Conservation (phyloP, 2,888 invertebrate species). For the Acleris holmiana region DNA sequence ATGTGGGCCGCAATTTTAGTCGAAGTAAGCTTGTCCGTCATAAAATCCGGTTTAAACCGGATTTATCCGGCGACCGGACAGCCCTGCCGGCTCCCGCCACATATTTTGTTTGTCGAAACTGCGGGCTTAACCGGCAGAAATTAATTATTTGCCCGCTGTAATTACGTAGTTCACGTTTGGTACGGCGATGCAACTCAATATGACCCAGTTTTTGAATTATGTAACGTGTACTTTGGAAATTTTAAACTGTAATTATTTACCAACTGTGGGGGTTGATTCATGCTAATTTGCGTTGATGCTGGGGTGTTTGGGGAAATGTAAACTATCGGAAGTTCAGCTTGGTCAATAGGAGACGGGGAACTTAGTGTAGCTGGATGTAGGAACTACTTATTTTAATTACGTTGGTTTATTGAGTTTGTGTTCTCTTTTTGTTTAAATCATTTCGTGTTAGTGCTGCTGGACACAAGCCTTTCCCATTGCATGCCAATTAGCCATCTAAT, state of each 20-base stretch:
- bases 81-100: slow-evolving; percentile 28
- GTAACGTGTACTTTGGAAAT: slow-evolving; percentile 33
- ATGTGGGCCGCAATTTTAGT: slow-evolving; percentile 29
- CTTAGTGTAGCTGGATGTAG: background rate
- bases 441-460: too few species aligned
- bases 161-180: slow-evolving; percentile 60
- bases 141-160: slow-evolving; percentile 69
- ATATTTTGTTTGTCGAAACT: slow-evolving; percentile 41
- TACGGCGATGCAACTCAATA: slow-evolving; percentile 58
- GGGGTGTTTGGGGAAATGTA: background rate
- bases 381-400: too few species aligned
- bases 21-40: slow-evolving; percentile 35
- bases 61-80: slow-evolving; percentile 22
- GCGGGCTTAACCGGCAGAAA: slow-evolving; percentile 59
- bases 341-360: background rate
- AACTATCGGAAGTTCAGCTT: slow-evolving; percentile 1
- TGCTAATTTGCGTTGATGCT: slow-evolving; percentile 4
- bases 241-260: slow-evolving; percentile 21
- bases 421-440: too few species aligned
- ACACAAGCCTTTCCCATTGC: too few species aligned
- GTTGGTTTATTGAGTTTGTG: too few species aligned
- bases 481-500: too few species aligned
- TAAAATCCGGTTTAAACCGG: slow-evolving; percentile 35
- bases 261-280: background rate
- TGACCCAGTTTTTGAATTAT: slow-evolving; percentile 63